Percentiles rank a stretch among this genome's conserved stretches.
Evolutionary conservation across 2,113 vertebrate species (phyloP).

Genomic region (Morone chrysops): DNA sequence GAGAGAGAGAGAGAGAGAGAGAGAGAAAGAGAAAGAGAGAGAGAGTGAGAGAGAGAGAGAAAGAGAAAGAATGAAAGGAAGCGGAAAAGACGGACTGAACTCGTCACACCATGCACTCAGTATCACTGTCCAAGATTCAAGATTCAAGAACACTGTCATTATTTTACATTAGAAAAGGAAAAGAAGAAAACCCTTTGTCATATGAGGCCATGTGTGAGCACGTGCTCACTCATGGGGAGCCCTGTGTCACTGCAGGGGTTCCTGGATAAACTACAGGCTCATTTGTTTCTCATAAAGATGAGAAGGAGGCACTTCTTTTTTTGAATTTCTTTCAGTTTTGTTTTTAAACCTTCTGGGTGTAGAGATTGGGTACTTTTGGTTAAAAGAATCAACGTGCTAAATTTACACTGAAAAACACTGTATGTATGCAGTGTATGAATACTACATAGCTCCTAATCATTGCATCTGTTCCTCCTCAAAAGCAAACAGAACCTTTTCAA

Average conservation of each 20-base stretch:
- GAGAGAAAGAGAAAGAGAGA: too few relatives aligned
- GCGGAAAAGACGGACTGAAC: not conserved
- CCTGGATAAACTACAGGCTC: not conserved
- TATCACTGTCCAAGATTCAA: too few relatives aligned
- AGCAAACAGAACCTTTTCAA: conserved; percentile 46
- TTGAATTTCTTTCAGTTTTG: not conserved
- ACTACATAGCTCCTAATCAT: too few relatives aligned
- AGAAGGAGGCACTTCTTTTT: not conserved
- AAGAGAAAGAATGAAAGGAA: not conserved
- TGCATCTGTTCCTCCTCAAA: not conserved
- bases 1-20: too few relatives aligned
- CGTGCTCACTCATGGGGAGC: not conserved
- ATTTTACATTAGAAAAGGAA: not conserved
- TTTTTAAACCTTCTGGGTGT: not conserved
- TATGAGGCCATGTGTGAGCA: not conserved
- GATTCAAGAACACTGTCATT: too few relatives aligned
- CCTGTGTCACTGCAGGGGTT: not conserved
- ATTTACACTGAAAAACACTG: too few relatives aligned
- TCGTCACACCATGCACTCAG: not conserved
- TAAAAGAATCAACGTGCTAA: too few relatives aligned
- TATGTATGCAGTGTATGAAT: too few relatives aligned
- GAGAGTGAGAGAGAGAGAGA: too few relatives aligned
- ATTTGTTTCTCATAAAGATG: not conserved
- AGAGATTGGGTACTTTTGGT: too few relatives aligned
- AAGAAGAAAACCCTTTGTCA: not conserved